A percentile compares a stretch with the other conserved stretches of the same genome.
Conservation (phyloP, 1,140 invertebrate species). For the Aphaenogaster ashmeadi region DNA sequence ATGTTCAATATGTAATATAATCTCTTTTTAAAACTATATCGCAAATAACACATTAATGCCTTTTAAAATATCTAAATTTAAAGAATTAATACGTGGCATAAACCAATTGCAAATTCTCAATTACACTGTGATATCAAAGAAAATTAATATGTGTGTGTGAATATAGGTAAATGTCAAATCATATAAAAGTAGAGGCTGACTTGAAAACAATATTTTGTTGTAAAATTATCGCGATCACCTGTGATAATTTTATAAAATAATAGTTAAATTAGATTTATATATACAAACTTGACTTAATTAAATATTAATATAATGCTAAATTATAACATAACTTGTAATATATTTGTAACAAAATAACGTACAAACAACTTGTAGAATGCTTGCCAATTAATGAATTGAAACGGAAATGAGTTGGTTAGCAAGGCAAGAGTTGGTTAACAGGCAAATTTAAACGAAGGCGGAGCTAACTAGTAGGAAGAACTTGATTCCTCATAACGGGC, state of each 20-base stretch:
- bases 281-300: not conserved
- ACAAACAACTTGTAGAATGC: not conserved
- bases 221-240: not conserved
- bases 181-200: not conserved
- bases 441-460: conserved; percentile 77
- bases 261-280: conserved; percentile 1
- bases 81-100: not conserved
- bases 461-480: conserved; percentile 77
- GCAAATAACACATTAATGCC: not conserved
- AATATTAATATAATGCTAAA: conserved; percentile 9
- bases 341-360: not conserved
- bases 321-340: not conserved
- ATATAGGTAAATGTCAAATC: not conserved
- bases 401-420: not conserved
- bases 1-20: not conserved
- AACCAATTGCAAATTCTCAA: not conserved
- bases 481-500: conserved; percentile 73
- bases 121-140: not conserved
- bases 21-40: not conserved
- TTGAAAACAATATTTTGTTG: not conserved
- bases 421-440: not conserved
- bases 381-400: not conserved
- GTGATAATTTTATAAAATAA: not conserved
- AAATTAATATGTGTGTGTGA: not conserved
- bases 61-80: not conserved